phyloP scores from a whole-genome alignment of 1,140 invertebrate species.

The Drosophila ananassae region DNA sequence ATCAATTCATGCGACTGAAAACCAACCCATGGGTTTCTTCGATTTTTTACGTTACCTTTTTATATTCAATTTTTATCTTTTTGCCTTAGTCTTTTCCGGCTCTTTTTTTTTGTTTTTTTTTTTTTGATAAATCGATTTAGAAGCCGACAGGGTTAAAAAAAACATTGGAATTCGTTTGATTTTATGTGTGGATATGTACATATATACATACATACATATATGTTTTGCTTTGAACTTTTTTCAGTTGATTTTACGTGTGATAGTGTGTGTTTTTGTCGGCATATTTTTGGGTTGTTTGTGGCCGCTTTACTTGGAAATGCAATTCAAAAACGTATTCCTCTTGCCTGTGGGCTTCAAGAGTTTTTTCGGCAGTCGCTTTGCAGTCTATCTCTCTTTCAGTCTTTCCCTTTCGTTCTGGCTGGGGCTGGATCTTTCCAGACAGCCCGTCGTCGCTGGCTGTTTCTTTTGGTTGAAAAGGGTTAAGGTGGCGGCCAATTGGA shows the following conservation, averaged over 20 bases:
- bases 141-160: constrained; percentile 75
- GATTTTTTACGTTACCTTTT: constrained; percentile 79
- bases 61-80: constrained; percentile 79
- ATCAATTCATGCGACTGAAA: constrained; percentile 61
- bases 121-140: constrained; percentile 81
- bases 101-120: constrained; percentile 50
- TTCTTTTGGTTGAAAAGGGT: background rate
- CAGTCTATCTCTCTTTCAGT: constrained; percentile 42
- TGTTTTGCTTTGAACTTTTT: constrained; percentile 54
- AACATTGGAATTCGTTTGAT: constrained; percentile 81
- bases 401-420: constrained; percentile 10
- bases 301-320: constrained; percentile 75
- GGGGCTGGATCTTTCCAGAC: constrained; percentile 36
- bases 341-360: constrained; percentile 12
- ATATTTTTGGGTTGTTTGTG: constrained; percentile 46
- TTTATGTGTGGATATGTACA: constrained; percentile 36
- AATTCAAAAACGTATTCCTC: constrained; percentile 61
- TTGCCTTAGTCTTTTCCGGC: constrained; percentile 77
- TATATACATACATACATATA: constrained; percentile 20
- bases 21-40: constrained; percentile 59
- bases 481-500: constrained; percentile 11
- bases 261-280: constrained; percentile 38
- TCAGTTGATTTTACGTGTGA: constrained; percentile 34
- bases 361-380: constrained; percentile 34
- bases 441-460: constrained; percentile 26